Evolutionary conservation across 2,888 invertebrate species (phyloP).

Genomic region (Brachynemurus nebulosus): DNA sequence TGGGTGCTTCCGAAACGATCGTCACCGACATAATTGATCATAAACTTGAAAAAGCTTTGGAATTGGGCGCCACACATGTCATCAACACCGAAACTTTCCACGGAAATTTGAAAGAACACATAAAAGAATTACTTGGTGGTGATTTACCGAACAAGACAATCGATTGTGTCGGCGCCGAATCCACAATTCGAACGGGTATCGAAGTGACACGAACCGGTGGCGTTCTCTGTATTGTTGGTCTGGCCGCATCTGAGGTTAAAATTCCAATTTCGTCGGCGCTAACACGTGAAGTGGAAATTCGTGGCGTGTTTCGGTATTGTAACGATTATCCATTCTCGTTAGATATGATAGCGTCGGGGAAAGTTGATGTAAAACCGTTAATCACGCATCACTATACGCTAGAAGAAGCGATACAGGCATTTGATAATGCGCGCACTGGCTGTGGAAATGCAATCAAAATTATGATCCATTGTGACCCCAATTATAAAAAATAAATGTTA

Average conservation of each 20-base stretch:
- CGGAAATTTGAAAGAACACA: background rate
- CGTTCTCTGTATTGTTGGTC: conserved; percentile 71
- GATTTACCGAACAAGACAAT: conserved; percentile 56
- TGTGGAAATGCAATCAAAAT: conserved; percentile 69
- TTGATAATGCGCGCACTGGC: conserved; percentile 64
- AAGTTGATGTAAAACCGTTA: conserved; percentile 64
- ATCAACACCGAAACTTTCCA: background rate
- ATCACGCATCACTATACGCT: conserved; percentile 71
- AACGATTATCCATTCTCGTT: conserved; percentile 50
- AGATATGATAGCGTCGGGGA: conserved; percentile 60
- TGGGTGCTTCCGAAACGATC: conserved; percentile 67
- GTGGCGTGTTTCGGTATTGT: conserved; percentile 85
- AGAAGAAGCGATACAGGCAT: conserved; percentile 67
- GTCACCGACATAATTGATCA: conserved; percentile 55
- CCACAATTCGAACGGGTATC: conserved; percentile 60
- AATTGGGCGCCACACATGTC: conserved; percentile 59
- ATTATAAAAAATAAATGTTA: background rate
- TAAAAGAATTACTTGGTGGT: background rate
- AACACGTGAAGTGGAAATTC: conserved; percentile 77
- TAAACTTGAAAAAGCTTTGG: conserved; percentile 44
- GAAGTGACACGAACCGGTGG: conserved; percentile 82
- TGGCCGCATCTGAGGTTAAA: conserved; percentile 65
- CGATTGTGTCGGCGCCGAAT: conserved; percentile 79
- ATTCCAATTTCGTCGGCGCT: conserved; percentile 73
- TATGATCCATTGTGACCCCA: conserved; percentile 67